A percentile compares a stretch with the other conserved stretches of the same genome.
These are phyloP conservation scores for Triplophysa yarkandensis DNA, from an alignment of 2,797 vertebrate species.

Conservation along the genomic window DNA sequence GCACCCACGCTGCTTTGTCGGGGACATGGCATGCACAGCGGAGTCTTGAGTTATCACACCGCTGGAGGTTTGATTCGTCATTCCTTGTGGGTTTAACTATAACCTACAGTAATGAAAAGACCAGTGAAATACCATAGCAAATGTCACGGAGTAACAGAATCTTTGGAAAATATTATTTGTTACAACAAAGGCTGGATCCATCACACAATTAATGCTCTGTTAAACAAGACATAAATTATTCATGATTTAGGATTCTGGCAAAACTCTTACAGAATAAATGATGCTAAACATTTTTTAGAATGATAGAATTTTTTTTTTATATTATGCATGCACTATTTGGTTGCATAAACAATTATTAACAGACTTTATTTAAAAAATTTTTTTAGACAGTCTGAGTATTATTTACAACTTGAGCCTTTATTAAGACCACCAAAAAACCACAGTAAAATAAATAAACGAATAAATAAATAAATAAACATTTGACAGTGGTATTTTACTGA, in stretches of 20 bases:
- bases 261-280: too few species aligned
- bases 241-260: background rate
- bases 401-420: too few species aligned
- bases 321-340: too few species aligned
- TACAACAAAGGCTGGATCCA: background rate
- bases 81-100: background rate
- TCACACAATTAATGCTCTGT: background rate
- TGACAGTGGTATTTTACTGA: too few species aligned
- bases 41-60: background rate
- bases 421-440: too few species aligned
- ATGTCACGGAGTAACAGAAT: background rate
- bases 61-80: background rate
- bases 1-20: background rate
- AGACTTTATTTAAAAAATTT: too few species aligned
- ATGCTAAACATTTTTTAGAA: too few species aligned
- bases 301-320: too few species aligned
- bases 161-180: background rate
- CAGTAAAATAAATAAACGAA: too few species aligned
- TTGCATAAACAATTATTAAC: too few species aligned
- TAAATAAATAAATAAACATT: too few species aligned
- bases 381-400: too few species aligned
- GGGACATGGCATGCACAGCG: slow-evolving; percentile 23
- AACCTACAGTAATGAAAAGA: background rate
- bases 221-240: background rate
- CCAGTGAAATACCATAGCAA: background rate